Base-by-base conservation (phyloP, 2,888 invertebrate genomes). In the Ptilodon capucinus region DNA sequence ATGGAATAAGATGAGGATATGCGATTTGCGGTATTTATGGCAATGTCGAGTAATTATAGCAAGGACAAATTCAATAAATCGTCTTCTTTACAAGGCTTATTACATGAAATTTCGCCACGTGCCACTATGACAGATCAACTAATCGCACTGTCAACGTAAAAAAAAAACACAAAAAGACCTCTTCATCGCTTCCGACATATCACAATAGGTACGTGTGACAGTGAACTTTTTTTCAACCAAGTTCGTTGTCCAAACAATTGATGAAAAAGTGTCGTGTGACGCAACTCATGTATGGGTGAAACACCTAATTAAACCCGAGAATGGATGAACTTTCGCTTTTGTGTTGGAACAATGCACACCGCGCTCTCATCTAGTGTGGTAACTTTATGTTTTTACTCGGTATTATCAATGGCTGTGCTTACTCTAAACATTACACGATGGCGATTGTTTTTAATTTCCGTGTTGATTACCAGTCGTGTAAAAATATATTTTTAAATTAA, bases 301-400 rank as follows among this genome's bases (percentile, higher is more conserved):
- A 89, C 87, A 86, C 75, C 79, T 85, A 87, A 89, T 90, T 90
- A 88, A 84, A 86, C n/a, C 84, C 85, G 82, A 66, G 75, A 78
- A 81, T 83, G 84, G 84, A 81, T 83, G 81, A 83, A 87, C 91
- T 90, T 90, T 90, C 90, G 86, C 91, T 89, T 89, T 90, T 89
- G 86, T 89, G 71, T 78, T 80, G 59, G 74, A 83, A 89, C 90
- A 90, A 89, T 90, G 84, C 70, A 64, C 71, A 68, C 65, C 74
- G 74, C 77, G 74, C 81, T 79, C 80, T 82, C 79, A 76, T 79
- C 79, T 76, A 75, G 71, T 77, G 85, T 76, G 77, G 79, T 81
- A 81, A 81, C 75, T 72, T 76, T 66, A 69, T 48, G 68, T 84
- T 84, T 84, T 84, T 83, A 78, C 77, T 62, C 70, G 42, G 65